These are phyloP conservation scores for Machimus rusticus DNA, from an alignment of 2,888 invertebrate genomes.

Conservation along the genomic window DNA sequence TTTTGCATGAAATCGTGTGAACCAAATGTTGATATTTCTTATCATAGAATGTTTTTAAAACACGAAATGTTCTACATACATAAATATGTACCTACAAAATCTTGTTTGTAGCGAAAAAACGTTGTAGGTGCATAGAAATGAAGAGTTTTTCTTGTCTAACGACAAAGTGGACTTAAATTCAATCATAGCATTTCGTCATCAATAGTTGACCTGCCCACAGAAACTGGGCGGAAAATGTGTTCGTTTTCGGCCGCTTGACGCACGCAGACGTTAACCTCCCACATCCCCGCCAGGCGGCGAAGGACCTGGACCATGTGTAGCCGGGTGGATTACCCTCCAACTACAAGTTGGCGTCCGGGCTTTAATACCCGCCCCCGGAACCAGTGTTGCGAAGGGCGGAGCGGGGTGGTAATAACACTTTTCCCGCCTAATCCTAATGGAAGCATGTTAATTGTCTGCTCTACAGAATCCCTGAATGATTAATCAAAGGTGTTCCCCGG, in stretches of 20 bases:
- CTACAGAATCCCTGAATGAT: constrained; percentile 20
- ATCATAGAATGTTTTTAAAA: background rate
- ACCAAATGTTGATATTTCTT: background rate
- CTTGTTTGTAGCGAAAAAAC: too few species aligned
- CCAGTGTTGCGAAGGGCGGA: background rate
- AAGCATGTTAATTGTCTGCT: constrained; percentile 28
- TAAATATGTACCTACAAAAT: too few species aligned
- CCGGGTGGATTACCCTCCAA: background rate
- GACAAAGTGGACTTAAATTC: background rate
- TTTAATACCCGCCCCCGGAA: background rate
- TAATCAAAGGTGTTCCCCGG: constrained; percentile 27
- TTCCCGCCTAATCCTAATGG: constrained; percentile 23
- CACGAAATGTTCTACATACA: background rate
- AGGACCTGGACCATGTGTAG: background rate
- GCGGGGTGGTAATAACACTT: background rate
- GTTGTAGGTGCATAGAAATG: too few species aligned
- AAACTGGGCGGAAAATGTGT: background rate
- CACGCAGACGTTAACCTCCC: background rate
- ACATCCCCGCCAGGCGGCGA: background rate
- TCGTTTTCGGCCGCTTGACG: background rate
- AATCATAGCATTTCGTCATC: background rate
- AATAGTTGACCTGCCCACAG: background rate
- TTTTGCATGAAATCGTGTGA: background rate
- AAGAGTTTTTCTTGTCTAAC: background rate
- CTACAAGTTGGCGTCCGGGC: background rate